Percentiles rank a stretch among this genome's conserved stretches.
Conservation (phyloP, 2,113 vertebrate genomes). For the Mesoclemmys tuberculata region DNA sequence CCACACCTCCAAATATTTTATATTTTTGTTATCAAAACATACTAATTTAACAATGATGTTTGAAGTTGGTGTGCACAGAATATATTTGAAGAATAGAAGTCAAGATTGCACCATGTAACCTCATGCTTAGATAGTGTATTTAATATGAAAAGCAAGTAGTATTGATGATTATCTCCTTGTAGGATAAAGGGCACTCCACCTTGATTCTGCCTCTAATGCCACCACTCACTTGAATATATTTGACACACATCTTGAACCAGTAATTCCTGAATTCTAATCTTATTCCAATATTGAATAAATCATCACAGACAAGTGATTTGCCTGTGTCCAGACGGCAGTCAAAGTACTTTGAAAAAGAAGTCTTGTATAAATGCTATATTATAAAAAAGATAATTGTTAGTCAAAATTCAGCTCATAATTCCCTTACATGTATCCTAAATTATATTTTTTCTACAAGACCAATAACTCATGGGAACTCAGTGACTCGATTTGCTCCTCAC, state of each 20-base stretch:
- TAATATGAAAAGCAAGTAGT: not conserved
- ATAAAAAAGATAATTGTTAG: not conserved
- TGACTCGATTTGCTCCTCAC: not conserved
- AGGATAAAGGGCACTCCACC: accelerated
- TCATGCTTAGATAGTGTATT: not conserved
- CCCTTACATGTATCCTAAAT: not conserved
- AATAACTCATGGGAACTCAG: not conserved
- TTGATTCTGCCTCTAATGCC: not conserved
- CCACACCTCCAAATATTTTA: accelerated
- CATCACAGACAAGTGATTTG: not conserved
- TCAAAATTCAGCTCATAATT: not conserved
- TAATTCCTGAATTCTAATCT: not conserved
- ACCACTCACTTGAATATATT: not conserved
- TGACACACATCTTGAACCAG: not conserved
- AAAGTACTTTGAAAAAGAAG: not conserved
- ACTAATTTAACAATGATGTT: not conserved
- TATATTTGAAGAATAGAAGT: not conserved
- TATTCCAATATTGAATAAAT: not conserved
- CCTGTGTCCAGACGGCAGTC: not conserved
- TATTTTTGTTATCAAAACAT: not conserved
- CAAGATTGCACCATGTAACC: not conserved
- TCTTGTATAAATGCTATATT: not conserved
- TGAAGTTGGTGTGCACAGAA: not conserved
- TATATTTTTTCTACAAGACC: not conserved
- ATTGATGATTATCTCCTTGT: not conserved